A percentile compares a stretch with the other conserved stretches of the same genome.
These are phyloP conservation scores for Charaxes varanes DNA, from an alignment of 1,140 invertebrate species.

Conservation along the genomic window DNA sequence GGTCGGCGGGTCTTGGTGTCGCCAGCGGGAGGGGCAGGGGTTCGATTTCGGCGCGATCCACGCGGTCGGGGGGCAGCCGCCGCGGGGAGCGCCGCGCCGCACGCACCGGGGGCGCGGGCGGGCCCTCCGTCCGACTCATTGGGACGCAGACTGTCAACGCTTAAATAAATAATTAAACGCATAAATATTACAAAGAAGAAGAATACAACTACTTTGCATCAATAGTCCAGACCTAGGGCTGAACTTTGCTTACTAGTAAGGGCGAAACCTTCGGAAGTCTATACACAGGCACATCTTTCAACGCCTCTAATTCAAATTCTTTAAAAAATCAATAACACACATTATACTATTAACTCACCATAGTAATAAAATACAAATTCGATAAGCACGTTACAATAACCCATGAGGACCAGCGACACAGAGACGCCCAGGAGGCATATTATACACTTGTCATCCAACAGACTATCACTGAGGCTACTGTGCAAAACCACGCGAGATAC, in stretches of 20 bases:
- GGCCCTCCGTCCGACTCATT: slow-evolving; percentile 22
- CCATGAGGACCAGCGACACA: slow-evolving; percentile 28
- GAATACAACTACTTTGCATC: too few relatives aligned
- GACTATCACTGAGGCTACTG: background rate
- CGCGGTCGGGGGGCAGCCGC: slow-evolving; percentile 26
- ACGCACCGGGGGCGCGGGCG: slow-evolving; percentile 65
- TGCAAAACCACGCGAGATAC: slow-evolving; percentile 7
- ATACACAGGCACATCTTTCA: too few relatives aligned
- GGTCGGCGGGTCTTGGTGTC: slow-evolving; percentile 20
- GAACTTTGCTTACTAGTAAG: too few relatives aligned
- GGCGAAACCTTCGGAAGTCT: too few relatives aligned
- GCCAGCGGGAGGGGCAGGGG: slow-evolving; percentile 7
- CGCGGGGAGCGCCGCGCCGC: slow-evolving; percentile 50
- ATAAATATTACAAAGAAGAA: background rate
- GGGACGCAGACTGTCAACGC: slow-evolving; percentile 1
- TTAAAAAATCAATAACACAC: background rate
- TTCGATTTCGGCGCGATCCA: slow-evolving; percentile 27
- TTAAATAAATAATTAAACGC: slow-evolving; percentile 2
- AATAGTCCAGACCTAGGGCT: too few relatives aligned
- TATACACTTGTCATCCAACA: slow-evolving; percentile 16
- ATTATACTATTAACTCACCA: slow-evolving; percentile 24
- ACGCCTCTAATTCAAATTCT: too few relatives aligned
- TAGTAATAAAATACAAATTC: slow-evolving; percentile 37
- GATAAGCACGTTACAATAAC: slow-evolving; percentile 28
- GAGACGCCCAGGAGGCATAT: slow-evolving; percentile 17